A percentile compares a stretch with the other conserved stretches of the same genome.
Conservation (phyloP, 2,113 vertebrate species). For the Oxyruncus cristatus region DNA sequence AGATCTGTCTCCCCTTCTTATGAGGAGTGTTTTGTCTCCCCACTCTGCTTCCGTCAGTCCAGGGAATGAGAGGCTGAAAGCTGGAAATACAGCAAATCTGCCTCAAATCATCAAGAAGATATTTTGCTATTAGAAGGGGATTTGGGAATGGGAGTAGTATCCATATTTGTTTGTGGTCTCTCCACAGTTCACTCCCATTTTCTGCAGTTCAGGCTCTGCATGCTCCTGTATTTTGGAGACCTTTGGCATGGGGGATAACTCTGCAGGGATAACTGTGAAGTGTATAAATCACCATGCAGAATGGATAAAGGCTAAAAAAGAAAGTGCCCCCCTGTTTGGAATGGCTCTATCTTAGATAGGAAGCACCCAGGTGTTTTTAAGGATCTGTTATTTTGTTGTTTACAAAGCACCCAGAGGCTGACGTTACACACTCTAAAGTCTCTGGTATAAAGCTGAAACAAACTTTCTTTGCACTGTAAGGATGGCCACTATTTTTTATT, state of each 20-base stretch:
- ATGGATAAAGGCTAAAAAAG: not conserved
- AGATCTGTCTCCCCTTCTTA: not conserved
- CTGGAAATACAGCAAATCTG: not conserved
- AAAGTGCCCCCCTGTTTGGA: not conserved
- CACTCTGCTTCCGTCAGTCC: not conserved
- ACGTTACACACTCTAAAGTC: not conserved
- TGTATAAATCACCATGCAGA: not conserved
- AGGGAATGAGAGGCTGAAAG: not conserved
- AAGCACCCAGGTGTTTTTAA: not conserved
- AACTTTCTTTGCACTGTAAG: not conserved
- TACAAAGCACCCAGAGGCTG: not conserved
- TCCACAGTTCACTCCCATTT: not conserved
- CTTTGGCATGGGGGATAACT: not conserved
- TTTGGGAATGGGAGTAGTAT: not conserved
- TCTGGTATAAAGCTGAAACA: not conserved
- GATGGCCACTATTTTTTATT: not conserved
- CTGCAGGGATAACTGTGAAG: not conserved
- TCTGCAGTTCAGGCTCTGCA: not conserved
- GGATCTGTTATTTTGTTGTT: not conserved
- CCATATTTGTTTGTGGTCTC: not conserved
- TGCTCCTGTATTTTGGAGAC: not conserved
- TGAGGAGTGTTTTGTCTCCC: not conserved
- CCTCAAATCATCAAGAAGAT: not conserved
- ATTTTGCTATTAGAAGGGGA: not conserved
- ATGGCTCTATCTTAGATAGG: not conserved